phyloP scores from a whole-genome alignment of 2,797 vertebrate species.

The Centropyge bicolor region DNA sequence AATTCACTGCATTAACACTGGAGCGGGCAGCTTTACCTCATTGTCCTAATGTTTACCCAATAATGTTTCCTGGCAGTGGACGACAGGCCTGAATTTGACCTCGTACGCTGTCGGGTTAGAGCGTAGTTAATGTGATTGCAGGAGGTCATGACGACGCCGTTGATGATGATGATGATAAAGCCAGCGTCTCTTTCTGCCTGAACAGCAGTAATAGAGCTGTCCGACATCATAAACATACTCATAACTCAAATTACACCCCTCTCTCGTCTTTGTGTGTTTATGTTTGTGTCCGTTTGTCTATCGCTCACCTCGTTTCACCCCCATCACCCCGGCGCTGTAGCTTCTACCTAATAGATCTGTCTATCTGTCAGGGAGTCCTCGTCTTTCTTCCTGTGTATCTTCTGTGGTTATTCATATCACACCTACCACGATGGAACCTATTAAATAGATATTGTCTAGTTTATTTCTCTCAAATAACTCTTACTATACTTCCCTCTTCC shows the following conservation, averaged over 20 bases:
- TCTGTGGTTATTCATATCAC: not conserved
- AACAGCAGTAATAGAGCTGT: slow-evolving; percentile 76
- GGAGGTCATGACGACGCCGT: slow-evolving; percentile 45
- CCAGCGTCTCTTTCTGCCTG: slow-evolving; percentile 45
- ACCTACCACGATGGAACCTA: not conserved
- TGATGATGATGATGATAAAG: slow-evolving; percentile 64
- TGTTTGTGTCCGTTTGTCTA: slow-evolving; percentile 45
- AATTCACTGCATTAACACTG: not conserved
- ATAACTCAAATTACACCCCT: slow-evolving; percentile 78
- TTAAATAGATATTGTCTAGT: not conserved
- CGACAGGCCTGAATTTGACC: slow-evolving; percentile 26
- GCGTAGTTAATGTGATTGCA: slow-evolving; percentile 44
- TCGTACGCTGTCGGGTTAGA: slow-evolving; percentile 37
- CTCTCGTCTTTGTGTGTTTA: slow-evolving; percentile 47
- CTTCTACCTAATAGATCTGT: slow-evolving; percentile 17
- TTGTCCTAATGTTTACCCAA: not conserved
- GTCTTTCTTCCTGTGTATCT: not conserved
- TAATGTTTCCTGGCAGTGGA: slow-evolving; percentile 1
- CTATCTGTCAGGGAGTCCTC: not conserved
- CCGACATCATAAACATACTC: slow-evolving; percentile 76
- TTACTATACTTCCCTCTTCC: not conserved
- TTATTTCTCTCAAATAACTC: not conserved
- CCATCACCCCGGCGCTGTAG: slow-evolving; percentile 2
- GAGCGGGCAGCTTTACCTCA: not conserved
- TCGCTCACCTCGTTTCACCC: slow-evolving; percentile 44